Base-by-base conservation (phyloP, 1,140 invertebrate species). In the Listronotus bonariensis region DNA sequence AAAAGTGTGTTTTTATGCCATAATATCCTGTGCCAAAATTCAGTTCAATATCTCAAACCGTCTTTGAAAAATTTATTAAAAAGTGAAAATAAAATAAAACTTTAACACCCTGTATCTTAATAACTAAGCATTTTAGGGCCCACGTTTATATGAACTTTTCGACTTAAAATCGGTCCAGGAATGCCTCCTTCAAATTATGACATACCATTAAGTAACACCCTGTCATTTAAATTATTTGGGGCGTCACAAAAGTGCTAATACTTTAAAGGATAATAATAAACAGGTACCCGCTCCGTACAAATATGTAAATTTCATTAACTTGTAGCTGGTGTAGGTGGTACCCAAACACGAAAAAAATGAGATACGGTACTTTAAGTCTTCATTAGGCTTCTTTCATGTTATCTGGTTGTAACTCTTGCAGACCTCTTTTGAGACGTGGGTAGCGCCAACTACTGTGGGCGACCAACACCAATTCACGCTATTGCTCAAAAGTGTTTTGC, bases 291-390 rank as follows among this genome's bases (percentile, higher is more conserved):
- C 15, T 38, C 41, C n/a, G 31, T 54, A 62, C 18, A 6, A 38
- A 65, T 56, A 65, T 65, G 62, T 57, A 65, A 65, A 65, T 57
- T 65, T 57, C 54, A 51, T 65, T 65, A 65, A 42, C 53, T 26
- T 20, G 40, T 42, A 10, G 11, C 8, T 31, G 6, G 26, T 17
- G 48, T 56, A 26, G 64, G 53, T 11, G 62, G 55, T 54, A 57
- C 64, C 43, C 40, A 54, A 65, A 57, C 41, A 56, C 42, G 36
- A 51, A 53, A 59, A 66, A 66, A 53, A 59, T 32, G 36, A 57
- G 62, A 55, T 66, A 66, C 58, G 64, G 64, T 60, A 66, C 52
- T 66, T 66, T 59, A 66, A 66, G 64, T 66, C 64, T 66, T 66
- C 64, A 66, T 66, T 66, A 66, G 53, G 64, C 64, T 59, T 66